Base-by-base conservation (phyloP, 2,797 vertebrate species). In the Hyperoplus lanceolatus region DNA sequence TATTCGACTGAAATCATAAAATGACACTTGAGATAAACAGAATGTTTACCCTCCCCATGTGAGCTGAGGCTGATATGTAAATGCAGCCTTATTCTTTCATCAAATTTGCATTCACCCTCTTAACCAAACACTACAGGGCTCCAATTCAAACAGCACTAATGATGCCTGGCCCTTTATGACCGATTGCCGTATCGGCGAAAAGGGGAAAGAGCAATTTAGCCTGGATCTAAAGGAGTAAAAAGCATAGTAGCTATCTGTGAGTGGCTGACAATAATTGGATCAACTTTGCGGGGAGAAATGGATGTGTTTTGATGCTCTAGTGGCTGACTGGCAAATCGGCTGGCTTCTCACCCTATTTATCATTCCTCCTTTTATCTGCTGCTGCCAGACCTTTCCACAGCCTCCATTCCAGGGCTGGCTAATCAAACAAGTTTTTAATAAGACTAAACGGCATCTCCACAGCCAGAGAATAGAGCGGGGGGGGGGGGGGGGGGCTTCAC, bases 21-120 rank as follows among this genome's bases (percentile, higher is more conserved):
- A 97, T 96, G 97, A 98, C 98, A 98, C 98, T 99, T 96, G 97
- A 99, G 98, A 99, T 99, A 99, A 99, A 99, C 98, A 99, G 97
- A 99, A 97, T 99, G 97, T 99, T 99, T 99, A 99, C 98, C 95
- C 95, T 97, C 95, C 96, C 97, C 95, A 93, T 97, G 98, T 99
- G 98, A 99, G 96, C 97, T 90, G 91, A 95, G 96, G 96, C 98
- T 98, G 98, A 99, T 99, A 99, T 99, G 98, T 99, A 99, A 99
- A 99, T 99, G 96, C 95, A 96, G 97, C 96, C 97, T 96, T 96
- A 97, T 97, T 97, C 97, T 97, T 98, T 98, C 97, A 98, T 98
- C 97, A 97, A 98, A 99, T 99, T 99, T 98, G 98, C 98, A 99
- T 99, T 99, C 96, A 96, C 96, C 96, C 97, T 98, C 97, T 99